Evolutionary conservation across 2,888 invertebrate genomes (phyloP), one percentile per base, ranked within the genome.

Genomic region (Drosophila macrospina): DNA sequence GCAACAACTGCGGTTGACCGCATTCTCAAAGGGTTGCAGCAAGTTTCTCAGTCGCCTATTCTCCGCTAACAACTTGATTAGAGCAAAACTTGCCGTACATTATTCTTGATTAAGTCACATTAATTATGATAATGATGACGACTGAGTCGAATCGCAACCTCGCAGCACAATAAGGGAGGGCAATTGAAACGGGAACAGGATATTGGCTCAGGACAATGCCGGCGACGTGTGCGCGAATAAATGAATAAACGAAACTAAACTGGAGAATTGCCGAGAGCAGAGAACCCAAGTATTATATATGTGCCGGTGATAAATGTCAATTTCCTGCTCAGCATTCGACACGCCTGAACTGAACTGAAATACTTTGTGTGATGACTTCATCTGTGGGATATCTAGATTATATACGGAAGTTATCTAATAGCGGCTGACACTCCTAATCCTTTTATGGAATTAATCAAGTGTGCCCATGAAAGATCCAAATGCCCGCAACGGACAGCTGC

Each of bases 71-170:
- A 84, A 80, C 88, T 88, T 89, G 73, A 88, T 90, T 89, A 76
- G 66, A 63, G 62, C 61, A 56, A 71, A 72, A 74, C 72, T 70
- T 64, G 52, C 42, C 51, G 61, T 65, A 84, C 89, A 90, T 90
- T 90, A 81, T 85, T 89, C 89, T 89, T 89, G 89, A 89, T 89
- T 89, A 89, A 83, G 89, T 86, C 88, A 85, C 89, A 89, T 89
- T 89, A 89, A 88, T 89, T 89, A 89, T 89, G 86, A 89, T 89
- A 90, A 89, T 89, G 80, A 86, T 82, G 82, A 79, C 77, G 74
- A 73, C 68, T 75, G 79, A 64, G 54, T 78, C 88, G 89, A 85
- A 85, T 84, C 69, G 61, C 62, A 60, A 54, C 30, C 32, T 13
- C 30, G 28, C 24, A 41, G 42, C 56, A 45, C 56, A 45, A 56